Conservation (phyloP, 2,797 vertebrate genomes). For the Alectoris magna region DNA sequence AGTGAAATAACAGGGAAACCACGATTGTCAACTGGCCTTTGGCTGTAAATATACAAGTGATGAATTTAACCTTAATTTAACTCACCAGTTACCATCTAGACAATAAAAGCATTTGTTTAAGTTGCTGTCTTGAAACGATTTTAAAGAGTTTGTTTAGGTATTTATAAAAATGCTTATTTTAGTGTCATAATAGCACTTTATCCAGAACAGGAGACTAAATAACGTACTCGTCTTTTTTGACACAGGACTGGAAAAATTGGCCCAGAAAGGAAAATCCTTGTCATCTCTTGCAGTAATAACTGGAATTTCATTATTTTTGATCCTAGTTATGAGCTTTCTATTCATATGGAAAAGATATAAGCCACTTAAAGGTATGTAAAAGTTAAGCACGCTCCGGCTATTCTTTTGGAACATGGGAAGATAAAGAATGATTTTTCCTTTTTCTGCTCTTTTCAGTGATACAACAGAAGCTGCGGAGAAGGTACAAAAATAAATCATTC, state of each 20-base stretch:
- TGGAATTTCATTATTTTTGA: constrained; percentile 88
- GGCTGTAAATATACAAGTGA: neutral
- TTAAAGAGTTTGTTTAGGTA: neutral
- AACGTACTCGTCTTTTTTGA: constrained; percentile 40
- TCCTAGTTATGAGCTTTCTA: constrained; percentile 86
- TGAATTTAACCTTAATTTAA: neutral
- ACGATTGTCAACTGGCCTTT: neutral
- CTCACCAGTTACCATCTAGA: neutral
- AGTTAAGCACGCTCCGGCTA: neutral
- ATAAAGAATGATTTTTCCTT: constrained; percentile 5
- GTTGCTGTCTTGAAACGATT: neutral
- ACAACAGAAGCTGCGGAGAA: constrained; percentile 74
- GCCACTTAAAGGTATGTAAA: constrained; percentile 87
- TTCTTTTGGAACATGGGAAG: neutral
- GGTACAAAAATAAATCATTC: constrained; percentile 71
- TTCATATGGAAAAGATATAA: constrained; percentile 89
- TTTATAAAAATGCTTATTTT: neutral
- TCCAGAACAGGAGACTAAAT: neutral
- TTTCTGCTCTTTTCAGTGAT: constrained; percentile 67
- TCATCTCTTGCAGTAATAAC: constrained; percentile 87
- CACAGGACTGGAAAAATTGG: constrained; percentile 83
- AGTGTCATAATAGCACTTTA: neutral
- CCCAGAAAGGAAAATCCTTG: constrained; percentile 81
- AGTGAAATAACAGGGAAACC: neutral
- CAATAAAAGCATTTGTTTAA: neutral